Percentiles rank a stretch among this genome's conserved stretches.
Conservation (phyloP, 30 jellyfish, hydroid and myxozoan species). For the Nemopilema nomurai region DNA sequence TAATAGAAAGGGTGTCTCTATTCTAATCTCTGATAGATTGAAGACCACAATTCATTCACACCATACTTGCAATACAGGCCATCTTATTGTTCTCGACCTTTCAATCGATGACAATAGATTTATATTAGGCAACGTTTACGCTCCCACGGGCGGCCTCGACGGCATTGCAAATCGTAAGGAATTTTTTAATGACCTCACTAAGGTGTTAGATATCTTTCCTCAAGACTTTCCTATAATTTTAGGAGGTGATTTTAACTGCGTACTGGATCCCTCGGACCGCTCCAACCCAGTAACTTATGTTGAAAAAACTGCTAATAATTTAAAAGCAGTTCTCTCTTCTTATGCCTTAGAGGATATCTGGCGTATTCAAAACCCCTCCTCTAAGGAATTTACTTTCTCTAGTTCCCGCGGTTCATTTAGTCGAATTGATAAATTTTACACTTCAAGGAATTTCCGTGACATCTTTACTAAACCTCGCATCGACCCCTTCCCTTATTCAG, state of each 20-base stretch:
- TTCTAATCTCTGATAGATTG: conserved; percentile 15
- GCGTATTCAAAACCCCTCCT: conserved; percentile 3
- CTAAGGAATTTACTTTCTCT: not conserved
- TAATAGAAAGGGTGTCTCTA: conserved; percentile 21
- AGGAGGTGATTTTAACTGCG: conserved; percentile 36
- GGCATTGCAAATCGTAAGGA: conserved; percentile 6
- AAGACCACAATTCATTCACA: conserved; percentile 18
- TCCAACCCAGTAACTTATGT: not conserved
- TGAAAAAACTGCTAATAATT: not conserved
- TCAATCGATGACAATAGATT: not conserved
- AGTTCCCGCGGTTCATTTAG: conserved; percentile 4
- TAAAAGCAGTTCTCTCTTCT: not conserved
- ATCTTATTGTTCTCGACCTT: not conserved
- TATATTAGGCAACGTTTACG: conserved; percentile 10
- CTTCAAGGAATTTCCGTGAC: conserved; percentile 7
- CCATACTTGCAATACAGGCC: conserved; percentile 13
- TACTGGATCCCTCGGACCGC: not conserved
- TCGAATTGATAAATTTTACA: conserved; percentile 5
- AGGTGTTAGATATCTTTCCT: not conserved
- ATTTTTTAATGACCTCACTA: not conserved
- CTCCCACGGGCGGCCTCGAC: conserved; percentile 9
- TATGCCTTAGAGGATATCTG: conserved; percentile 21
- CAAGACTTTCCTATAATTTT: not conserved
- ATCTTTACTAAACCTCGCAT: not conserved
- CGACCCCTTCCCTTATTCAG: conserved; percentile 15